Conservation (phyloP, 2,797 vertebrate genomes). For the Tamandua tetradactyla region DNA sequence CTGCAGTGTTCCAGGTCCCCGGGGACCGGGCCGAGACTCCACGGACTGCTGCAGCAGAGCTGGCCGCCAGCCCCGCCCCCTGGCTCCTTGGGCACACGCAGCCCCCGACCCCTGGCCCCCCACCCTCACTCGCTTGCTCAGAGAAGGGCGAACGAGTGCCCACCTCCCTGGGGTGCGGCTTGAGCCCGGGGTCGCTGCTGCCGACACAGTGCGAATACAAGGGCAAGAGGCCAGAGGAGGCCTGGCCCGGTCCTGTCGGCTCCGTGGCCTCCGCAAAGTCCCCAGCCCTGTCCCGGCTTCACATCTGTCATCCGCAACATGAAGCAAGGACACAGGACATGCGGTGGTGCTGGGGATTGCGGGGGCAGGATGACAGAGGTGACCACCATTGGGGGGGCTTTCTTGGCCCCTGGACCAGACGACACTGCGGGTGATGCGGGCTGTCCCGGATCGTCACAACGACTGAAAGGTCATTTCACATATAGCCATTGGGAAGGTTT, state of each 20-base stretch:
- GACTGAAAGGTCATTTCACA: neutral
- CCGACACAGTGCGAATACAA: rapidly evolving
- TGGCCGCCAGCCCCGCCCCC: neutral
- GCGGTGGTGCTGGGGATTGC: rapidly evolving
- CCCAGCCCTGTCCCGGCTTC: too few species aligned
- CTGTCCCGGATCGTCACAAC: neutral
- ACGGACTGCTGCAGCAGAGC: too few species aligned
- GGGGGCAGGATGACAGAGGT: too few species aligned
- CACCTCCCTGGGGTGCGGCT: rapidly evolving
- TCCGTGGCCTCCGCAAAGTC: neutral
- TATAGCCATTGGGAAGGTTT: too few species aligned
- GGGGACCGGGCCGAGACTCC: rapidly evolving
- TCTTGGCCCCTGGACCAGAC: neutral
- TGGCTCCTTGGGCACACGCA: neutral
- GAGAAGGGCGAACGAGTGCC: neutral
- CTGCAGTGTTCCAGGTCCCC: rapidly evolving
- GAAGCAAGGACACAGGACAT: neutral
- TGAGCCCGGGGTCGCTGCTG: rapidly evolving
- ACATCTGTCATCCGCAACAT: neutral
- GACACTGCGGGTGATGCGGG: rapidly evolving
- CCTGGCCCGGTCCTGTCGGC: neutral
- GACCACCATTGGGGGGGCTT: too few species aligned
- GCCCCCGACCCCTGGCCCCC: too few species aligned
- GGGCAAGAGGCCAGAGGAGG: neutral
- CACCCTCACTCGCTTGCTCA: rapidly evolving